phyloP scores from a whole-genome alignment of 2,797 vertebrate species.

The Micropoecilia bifurca region DNA sequence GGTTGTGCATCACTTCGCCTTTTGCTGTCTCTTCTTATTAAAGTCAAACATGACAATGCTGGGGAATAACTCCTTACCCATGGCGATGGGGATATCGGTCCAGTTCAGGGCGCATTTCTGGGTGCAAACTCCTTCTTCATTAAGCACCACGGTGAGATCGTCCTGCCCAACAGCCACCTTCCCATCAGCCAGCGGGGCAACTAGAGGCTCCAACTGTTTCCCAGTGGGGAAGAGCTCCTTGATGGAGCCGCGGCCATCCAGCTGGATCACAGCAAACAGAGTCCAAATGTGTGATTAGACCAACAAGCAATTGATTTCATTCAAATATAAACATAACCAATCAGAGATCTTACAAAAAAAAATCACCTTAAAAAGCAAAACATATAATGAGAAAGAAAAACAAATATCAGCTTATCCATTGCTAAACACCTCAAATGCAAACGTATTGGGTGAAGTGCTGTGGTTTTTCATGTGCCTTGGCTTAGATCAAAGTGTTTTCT shows the following conservation, averaged over 20 bases:
- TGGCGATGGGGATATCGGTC: constrained; percentile 98
- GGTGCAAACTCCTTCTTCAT: constrained; percentile 95
- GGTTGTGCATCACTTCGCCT: constrained; percentile 11
- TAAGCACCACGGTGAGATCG: constrained; percentile 95
- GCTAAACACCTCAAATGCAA: background rate
- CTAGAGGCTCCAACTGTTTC: constrained; percentile 95
- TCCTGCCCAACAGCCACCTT: constrained; percentile 98
- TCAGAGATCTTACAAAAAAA: background rate
- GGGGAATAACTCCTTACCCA: constrained; percentile 85
- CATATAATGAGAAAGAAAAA: background rate
- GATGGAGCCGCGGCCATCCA: constrained; percentile 95
- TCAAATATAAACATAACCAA: background rate
- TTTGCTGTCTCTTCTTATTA: constrained; percentile 23
- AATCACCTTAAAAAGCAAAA: background rate
- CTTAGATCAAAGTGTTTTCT: background rate
- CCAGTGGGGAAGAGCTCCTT: constrained; percentile 99
- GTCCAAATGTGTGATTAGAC: background rate
- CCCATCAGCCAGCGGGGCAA: constrained; percentile 93
- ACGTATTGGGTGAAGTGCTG: background rate
- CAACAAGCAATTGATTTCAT: background rate
- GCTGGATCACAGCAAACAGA: constrained; percentile 74
- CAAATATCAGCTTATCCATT: background rate
- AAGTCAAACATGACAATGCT: constrained; percentile 2
- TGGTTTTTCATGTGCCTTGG: background rate
- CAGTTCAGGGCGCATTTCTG: constrained; percentile 98